Base-by-base conservation (phyloP, 2,888 invertebrate genomes). In the Hyles lineata region DNA sequence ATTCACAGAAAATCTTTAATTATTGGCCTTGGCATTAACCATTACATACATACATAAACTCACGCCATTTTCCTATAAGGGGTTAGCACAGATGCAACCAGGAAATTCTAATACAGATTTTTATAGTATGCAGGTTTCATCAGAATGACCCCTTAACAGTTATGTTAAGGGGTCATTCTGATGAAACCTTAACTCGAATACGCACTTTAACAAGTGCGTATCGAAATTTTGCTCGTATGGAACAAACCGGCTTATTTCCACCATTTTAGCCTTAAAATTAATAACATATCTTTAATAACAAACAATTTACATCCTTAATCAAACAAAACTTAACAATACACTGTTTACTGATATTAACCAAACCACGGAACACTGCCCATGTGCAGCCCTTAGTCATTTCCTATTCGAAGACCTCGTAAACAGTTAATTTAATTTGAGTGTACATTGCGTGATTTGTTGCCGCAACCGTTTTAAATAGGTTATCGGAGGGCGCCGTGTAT, bases 361-460 rank as follows among this genome's bases (percentile, higher is more conserved):
- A 23, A 67, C 0, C 23, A 43, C 50, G 43, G 11, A 50, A 67
- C 67, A 67, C 50, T 50, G 21, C 4, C 67, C 67, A 67, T 23
- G n/a, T 63, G 60, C 35, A 35, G 23, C 43, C 67, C 67, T 67
- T 63, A 63, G 43, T 67, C 62, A 62, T 62, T 43, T 50, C 1
- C 23, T 15, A 67, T 59, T 59, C 43, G 17, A 55, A 55, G 55
- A 8, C 23, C 35, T 58, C 55, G 75, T 75, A 76, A 71, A 78
- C 73, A 77, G 74, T 75, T 78, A 77, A 82, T 81, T 82, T 76
- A 74, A 76, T 76, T 78, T 77, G 76, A 74, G 69, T 75, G 72
- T 73, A 73, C 74, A 79, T 78, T 81, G 78, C 76, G 55, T 77
- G 77, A 80, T 82, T 79, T 77, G 77, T 80, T 70, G 60, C 35